phyloP scores from a whole-genome alignment of 1,140 invertebrate genomes.

The Zaprionus nigranus region DNA sequence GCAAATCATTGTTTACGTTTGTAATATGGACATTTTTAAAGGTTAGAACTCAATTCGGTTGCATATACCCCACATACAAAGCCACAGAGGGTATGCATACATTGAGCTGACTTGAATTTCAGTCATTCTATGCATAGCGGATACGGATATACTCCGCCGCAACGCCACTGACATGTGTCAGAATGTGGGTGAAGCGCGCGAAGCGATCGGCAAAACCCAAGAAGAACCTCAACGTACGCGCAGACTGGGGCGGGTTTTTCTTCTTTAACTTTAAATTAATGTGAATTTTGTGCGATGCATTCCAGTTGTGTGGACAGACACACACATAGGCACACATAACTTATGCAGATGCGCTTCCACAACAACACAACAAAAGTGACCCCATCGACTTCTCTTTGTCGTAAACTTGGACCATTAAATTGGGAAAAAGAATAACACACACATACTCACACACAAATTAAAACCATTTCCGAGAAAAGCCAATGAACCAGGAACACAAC shows the following conservation, averaged over 20 bases:
- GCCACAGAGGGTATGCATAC: constrained; percentile 21
- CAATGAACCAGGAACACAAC: constrained; percentile 67
- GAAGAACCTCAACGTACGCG: constrained; percentile 2
- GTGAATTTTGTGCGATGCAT: constrained; percentile 30
- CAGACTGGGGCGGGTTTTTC: background rate
- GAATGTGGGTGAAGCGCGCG: constrained; percentile 49
- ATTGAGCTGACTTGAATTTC: background rate
- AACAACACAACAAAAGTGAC: constrained; percentile 28
- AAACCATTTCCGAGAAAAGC: constrained; percentile 38
- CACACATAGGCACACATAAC: background rate
- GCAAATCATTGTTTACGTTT: background rate
- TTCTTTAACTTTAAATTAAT: constrained; percentile 21
- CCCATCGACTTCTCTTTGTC: constrained; percentile 58
- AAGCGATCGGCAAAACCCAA: constrained; percentile 8
- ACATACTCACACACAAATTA: background rate
- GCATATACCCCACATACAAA: background rate
- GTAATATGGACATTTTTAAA: background rate
- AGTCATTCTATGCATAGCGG: constrained; percentile 22
- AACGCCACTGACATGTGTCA: constrained; percentile 6
- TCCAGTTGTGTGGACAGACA: constrained; percentile 19
- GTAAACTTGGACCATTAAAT: constrained; percentile 74
- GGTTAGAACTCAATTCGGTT: background rate
- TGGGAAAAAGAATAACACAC: constrained; percentile 44
- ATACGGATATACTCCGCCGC: constrained; percentile 24
- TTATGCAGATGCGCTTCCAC: constrained; percentile 12